Base-by-base conservation (phyloP, 53 echinoderm and acorn worm genomes). In the Hippasteria phrygiana region DNA sequence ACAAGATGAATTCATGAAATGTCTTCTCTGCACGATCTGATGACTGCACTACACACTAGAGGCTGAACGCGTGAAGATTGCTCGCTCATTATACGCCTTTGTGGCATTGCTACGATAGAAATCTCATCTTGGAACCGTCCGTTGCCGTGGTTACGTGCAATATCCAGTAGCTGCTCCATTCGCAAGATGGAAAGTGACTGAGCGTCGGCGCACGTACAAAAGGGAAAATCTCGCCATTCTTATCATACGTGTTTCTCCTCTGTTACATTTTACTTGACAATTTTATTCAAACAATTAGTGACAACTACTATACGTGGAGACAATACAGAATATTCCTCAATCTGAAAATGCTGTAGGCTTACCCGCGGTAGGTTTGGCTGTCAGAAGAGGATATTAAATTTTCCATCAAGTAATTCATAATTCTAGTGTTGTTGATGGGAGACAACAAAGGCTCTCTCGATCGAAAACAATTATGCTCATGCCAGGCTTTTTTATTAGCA, bases 141-240 rank as follows among this genome's bases (percentile, higher is more conserved):
- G 83, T 83, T 83, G 83, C 47, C 83, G 47, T 66, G 66, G 83
- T 48, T 67, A 83, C 34, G 69, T 32, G 83, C 62, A 66, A 66
- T 48, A 83, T 18, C 69, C 66, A 69, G 54, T 54, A 54, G 54
- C 54, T 16, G 54, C 54, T 54, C 54, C 18, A 20, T 16, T 16
- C 17, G 54, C 54, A 54, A 54, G 54, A 54, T 45, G 46, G 46
- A 45, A 45, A 45, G 5, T 45, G 46, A 45, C 46, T 45, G 5
- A 45, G 46, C 46, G 11, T 45, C 46, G 46, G 46, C 11, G 6
- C 46, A 54, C 17, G 4, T 18, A 54, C 14, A 16, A 17, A 54
- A 17, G 17, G 20, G 17, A 54, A 54, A 54, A 54, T 3, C 3
- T 18, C 54, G 17, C 4, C 20, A 54, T 18, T 54, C n/a, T 16